phyloP scores from a whole-genome alignment of 2,113 vertebrate species.

The Daphoenositta chrysoptera region DNA sequence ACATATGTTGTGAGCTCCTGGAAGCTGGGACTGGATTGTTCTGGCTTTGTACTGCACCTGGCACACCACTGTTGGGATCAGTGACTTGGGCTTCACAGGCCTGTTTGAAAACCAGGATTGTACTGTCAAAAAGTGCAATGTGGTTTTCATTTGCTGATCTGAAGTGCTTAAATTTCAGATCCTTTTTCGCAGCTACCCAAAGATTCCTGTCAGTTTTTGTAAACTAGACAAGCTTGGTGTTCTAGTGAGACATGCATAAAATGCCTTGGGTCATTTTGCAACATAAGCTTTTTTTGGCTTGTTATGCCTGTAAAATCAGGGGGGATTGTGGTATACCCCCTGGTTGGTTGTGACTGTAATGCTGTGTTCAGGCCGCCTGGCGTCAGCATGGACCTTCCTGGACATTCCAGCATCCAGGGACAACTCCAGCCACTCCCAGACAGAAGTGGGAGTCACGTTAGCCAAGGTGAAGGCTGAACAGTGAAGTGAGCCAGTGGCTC shows the following conservation, averaged over 20 bases:
- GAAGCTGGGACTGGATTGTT: background rate
- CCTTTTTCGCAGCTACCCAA: background rate
- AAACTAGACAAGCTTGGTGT: background rate
- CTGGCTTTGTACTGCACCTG: background rate
- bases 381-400: background rate
- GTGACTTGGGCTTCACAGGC: background rate
- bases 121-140: background rate
- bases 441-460: background rate
- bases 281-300: background rate
- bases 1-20: background rate
- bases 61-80: background rate
- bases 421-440: background rate
- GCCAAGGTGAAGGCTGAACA: background rate
- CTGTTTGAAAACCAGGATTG: background rate
- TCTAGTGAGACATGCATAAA: background rate
- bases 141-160: background rate
- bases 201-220: background rate
- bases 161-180: background rate
- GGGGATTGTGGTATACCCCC: background rate
- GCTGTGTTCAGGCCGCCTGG: background rate
- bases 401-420: background rate
- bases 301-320: background rate
- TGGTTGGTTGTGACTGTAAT: background rate
- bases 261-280: background rate
- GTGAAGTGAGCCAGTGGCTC: background rate